Evolutionary conservation across 2,113 vertebrate genomes (phyloP).

Genomic region (Poecile atricapillus): DNA sequence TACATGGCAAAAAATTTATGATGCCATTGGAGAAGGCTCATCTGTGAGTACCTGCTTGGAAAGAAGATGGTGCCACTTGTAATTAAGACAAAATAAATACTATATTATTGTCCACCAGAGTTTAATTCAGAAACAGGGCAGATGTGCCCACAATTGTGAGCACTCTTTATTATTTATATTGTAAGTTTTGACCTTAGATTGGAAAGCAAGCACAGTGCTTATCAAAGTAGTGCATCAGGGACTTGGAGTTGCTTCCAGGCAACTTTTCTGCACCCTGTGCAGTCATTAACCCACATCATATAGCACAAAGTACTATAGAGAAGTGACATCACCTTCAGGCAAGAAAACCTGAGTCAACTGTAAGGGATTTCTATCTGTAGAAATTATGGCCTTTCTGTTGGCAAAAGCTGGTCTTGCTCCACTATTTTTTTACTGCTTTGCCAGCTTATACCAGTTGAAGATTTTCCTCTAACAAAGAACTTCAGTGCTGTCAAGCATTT

Average conservation of each 20-base stretch:
- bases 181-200: background rate
- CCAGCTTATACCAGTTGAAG: background rate
- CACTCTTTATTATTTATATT: background rate
- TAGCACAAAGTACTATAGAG: background rate
- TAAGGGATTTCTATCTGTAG: background rate
- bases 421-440: background rate
- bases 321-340: background rate
- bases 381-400: background rate
- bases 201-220: background rate
- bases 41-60: background rate
- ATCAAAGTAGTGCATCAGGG: background rate
- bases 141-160: background rate
- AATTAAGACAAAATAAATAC: background rate
- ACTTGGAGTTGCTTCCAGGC: background rate
- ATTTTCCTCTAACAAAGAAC: background rate
- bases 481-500: background rate
- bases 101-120: background rate
- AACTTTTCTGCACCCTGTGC: background rate
- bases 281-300: background rate
- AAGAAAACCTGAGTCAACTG: background rate
- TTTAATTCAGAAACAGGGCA: background rate
- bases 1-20: conserved; percentile 45
- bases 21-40: background rate
- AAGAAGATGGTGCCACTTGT: background rate
- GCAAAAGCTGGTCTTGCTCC: background rate